Base-by-base conservation (phyloP, 2,888 invertebrate genomes). In the Cheiracanthium punctorium region DNA sequence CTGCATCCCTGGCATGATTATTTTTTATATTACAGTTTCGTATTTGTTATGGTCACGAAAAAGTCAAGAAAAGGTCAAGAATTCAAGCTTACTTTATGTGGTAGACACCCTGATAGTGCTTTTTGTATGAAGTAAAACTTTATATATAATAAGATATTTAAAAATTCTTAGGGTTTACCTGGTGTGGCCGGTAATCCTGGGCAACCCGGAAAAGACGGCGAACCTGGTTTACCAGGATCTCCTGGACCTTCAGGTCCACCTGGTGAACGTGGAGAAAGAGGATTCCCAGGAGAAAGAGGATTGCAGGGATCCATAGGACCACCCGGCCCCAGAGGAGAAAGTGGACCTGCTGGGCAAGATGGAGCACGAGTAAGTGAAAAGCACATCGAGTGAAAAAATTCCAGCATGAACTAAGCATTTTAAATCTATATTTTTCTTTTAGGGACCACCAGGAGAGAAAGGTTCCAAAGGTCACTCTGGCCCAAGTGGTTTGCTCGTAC, bases 171-270 rank as follows among this genome's bases (percentile, higher is more conserved):
- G 94, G 95, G 95, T 58, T 93, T 95, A 90, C 96, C 96, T 24
- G 96, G 96, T 87, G 91, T 94, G 48, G 93, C 95, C 41, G 96
- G 96, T 0, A 94, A 93, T 90, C 94, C 95, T 1, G 96, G 96
- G 0, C 91, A 93, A 8, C 93, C 95, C 0, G 96, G 96, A n/a
- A 96, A 96, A 92, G 96, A 96, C 91, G 96, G 96, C 1, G 95
- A 95, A 90, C 92, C 94, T 0, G 96, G 96, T 0, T 90, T 94
- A 14, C 94, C 95, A 76, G 96, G 96, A 0, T 91, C 94, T 0
- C 91, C 93, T 0, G 95, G 95, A 0, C 93, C 93, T 0, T 92
- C 93, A 0, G 91, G 91, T 64, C 88, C 89, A 67, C 70, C 89
- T 10, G 91, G 91, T 52, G 87, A 88, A 37, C 88, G 88, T 5